Percentiles rank a stretch among this genome's conserved stretches.
Conservation (phyloP, 2,888 invertebrate genomes). For the Bedellia somnulentella region DNA sequence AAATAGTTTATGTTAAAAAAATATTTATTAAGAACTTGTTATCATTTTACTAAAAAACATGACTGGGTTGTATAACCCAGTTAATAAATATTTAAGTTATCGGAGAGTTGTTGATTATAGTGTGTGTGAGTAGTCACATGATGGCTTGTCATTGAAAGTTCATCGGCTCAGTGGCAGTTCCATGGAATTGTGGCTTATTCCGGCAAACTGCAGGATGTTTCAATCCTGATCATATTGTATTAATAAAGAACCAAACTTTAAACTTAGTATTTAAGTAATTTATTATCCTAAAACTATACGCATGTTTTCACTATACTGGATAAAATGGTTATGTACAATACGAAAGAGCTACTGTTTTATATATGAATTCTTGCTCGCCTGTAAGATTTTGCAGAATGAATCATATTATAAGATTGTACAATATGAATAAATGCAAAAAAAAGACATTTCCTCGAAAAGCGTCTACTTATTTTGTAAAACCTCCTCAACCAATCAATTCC, state of each 20-base stretch:
- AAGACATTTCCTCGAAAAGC: slow-evolving; percentile 54
- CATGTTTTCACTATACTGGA: slow-evolving; percentile 63
- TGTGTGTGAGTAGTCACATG: too few species aligned
- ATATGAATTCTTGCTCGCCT: slow-evolving; percentile 64
- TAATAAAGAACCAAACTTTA: slow-evolving; percentile 62
- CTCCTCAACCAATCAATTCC: background rate
- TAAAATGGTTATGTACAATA: slow-evolving; percentile 61
- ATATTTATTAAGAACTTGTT: too few species aligned
- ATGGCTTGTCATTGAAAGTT: slow-evolving; percentile 58
- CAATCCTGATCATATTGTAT: slow-evolving; percentile 61
- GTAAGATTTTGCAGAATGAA: slow-evolving; percentile 63
- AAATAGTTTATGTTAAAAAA: too few species aligned
- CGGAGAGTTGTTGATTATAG: too few species aligned
- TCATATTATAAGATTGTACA: slow-evolving; percentile 62
- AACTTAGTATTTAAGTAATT: slow-evolving; percentile 61
- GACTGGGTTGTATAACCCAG: too few species aligned
- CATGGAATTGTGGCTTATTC: slow-evolving; percentile 50
- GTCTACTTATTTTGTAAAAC: slow-evolving; percentile 5
- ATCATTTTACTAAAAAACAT: too few species aligned
- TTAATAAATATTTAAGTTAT: too few species aligned
- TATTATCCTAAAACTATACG: slow-evolving; percentile 63
- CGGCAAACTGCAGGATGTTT: slow-evolving; percentile 54
- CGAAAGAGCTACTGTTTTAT: slow-evolving; percentile 61
- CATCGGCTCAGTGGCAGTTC: slow-evolving; percentile 54
- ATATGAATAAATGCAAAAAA: slow-evolving; percentile 63